A percentile compares a stretch with the other conserved stretches of the same genome.
Evolutionary conservation across 2,797 vertebrate genomes (phyloP).

Genomic region (Sebastes iracundus): DNA sequence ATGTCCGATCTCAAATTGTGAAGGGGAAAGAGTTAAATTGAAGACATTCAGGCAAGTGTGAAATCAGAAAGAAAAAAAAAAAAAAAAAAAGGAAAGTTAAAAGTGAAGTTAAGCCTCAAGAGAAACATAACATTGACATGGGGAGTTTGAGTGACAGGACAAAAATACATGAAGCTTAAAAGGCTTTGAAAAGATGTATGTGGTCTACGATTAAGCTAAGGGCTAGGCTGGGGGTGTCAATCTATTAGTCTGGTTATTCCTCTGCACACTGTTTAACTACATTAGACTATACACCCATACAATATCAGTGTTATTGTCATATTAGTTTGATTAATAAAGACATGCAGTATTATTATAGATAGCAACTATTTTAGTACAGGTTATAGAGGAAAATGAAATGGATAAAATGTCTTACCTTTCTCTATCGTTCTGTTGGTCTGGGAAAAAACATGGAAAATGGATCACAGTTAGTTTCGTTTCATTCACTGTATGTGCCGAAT

Average conservation of each 20-base stretch:
- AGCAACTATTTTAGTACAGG: conserved; percentile 12
- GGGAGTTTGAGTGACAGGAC: conserved; percentile 52
- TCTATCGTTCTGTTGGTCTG: conserved; percentile 90
- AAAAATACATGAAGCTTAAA: conserved; percentile 75
- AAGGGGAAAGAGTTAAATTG: conserved; percentile 56
- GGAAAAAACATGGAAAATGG: conserved; percentile 62
- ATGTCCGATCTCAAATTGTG: conserved; percentile 37
- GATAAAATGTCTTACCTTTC: conserved; percentile 92
- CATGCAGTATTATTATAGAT: conserved; percentile 30
- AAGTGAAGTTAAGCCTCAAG: conserved; percentile 70
- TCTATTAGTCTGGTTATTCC: conserved; percentile 20
- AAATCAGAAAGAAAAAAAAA: conserved; percentile 46
- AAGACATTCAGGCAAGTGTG: conserved; percentile 73
- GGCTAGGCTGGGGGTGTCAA: conserved; percentile 71
- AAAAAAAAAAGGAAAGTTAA: conserved; percentile 29
- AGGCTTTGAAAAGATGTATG: conserved; percentile 72
- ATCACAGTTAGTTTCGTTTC: conserved; percentile 40
- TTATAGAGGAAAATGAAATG: background rate
- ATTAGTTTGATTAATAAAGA: conserved; percentile 25
- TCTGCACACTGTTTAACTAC: background rate
- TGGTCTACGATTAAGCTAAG: conserved; percentile 73
- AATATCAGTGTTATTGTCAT: conserved; percentile 6
- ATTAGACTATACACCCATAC: conserved; percentile 3
- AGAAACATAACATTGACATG: conserved; percentile 44
- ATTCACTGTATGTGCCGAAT: background rate